Evolutionary conservation across 1,140 invertebrate genomes (phyloP), one percentile per base, ranked within the genome.

Genomic region (Cyclargus thomasi): DNA sequence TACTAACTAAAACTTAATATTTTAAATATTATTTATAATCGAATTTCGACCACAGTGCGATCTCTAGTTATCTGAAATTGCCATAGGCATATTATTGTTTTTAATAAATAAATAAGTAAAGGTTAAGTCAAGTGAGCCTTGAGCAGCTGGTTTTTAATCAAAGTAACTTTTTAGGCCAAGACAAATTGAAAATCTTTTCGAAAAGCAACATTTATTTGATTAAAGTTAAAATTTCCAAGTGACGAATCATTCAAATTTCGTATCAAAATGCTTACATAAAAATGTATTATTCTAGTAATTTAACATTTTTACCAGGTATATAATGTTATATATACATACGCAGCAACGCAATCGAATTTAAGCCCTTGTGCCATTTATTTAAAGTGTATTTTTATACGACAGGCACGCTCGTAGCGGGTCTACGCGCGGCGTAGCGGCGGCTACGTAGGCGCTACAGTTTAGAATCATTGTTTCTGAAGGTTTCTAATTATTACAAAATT

Each of bases 301-400:
- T 47, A 8, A 47, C 62, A 63, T n/a, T 63, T 63, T 23, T 23
- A 10, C 59, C 16, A 2, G 0, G 10, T 47, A 14, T 11, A 47
- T 14, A 47, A 47, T 47, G 14, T 47, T 47, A 47, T 47, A 47
- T 14, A 47, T 47, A 2, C 14, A 8, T 8, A 7, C 39, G 39
- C 11, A 0, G 39, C 16, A 39, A 59, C 23, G 53, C 23, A 35
- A 53, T 10, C 65, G 10, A 57, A 16, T n/a, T 11, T 39, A 18
- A 18, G n/a, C 18, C 18, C 22, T 71, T 68, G 67, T 67, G 36
- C 39, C 8, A 47, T 16, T 14, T 47, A 47, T 47, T 47, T 47
- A 47, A 47, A 47, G 39, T 16, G 14, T 11, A 47, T 47, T 47
- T 14, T 47, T 47, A 47, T 47, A 47, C 39, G 14, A 16, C 2